Evolutionary conservation across 2,113 vertebrate species (phyloP).

Genomic region (Python bivittatus): DNA sequence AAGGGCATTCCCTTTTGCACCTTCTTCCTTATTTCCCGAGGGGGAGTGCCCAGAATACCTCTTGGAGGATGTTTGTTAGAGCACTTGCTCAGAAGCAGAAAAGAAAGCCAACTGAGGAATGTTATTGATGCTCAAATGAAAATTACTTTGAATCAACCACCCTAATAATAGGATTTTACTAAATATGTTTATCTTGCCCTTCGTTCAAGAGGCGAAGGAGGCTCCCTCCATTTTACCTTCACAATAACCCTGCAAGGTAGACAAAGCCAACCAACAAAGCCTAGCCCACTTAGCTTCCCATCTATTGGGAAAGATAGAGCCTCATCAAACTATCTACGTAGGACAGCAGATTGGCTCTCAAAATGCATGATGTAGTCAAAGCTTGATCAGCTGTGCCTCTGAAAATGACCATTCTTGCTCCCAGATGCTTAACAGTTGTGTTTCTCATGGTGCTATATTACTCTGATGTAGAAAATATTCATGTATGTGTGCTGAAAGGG

Average conservation of each 20-base stretch:
- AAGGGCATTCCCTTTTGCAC: background rate
- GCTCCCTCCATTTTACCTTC: background rate
- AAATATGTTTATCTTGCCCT: background rate
- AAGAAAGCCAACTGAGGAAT: background rate
- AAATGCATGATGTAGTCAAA: background rate
- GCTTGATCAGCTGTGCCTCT: background rate
- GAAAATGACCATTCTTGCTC: background rate
- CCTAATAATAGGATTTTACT: background rate
- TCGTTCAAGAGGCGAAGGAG: background rate
- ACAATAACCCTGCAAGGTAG: background rate
- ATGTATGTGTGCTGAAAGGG: background rate
- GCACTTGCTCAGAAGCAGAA: background rate
- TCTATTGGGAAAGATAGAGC: background rate
- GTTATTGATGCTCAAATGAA: background rate
- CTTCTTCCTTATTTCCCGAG: background rate
- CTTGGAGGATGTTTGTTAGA: background rate
- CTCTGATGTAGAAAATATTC: background rate
- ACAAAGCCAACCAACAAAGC: background rate
- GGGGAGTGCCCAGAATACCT: background rate
- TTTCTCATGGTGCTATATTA: background rate
- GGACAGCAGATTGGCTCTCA: background rate
- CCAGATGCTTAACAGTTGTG: background rate
- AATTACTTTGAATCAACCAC: background rate
- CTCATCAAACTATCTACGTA: background rate
- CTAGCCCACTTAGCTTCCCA: background rate